Percentiles rank a stretch among this genome's conserved stretches.
Evolutionary conservation across 2,888 invertebrate species (phyloP).

Genomic region (Himalopsyche kuldschensis): DNA sequence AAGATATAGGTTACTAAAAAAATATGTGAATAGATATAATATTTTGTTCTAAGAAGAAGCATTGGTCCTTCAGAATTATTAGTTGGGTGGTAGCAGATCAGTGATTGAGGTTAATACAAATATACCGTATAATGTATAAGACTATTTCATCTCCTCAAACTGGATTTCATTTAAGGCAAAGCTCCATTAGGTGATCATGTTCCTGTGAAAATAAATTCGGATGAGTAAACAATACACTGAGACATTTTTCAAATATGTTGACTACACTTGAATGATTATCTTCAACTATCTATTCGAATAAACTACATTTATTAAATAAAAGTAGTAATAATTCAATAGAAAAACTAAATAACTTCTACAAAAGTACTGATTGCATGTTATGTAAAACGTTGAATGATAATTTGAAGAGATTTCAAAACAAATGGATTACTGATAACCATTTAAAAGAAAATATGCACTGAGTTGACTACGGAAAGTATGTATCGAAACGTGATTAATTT

Average conservation of each 20-base stretch:
- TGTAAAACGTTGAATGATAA: too few species aligned
- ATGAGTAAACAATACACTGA: too few species aligned
- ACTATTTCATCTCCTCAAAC: background rate
- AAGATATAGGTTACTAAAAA: background rate
- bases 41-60: slow-evolving; percentile 21
- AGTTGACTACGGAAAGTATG: too few species aligned
- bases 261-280: too few species aligned
- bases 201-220: background rate
- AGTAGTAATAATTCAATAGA: background rate
- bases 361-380: background rate
- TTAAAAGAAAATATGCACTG: too few species aligned
- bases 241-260: too few species aligned
- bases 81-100: background rate
- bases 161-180: slow-evolving; percentile 1
- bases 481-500: too few species aligned
- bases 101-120: background rate
- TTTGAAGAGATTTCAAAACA: too few species aligned
- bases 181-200: slow-evolving; percentile 1
- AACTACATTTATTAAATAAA: background rate
- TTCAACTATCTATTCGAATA: too few species aligned
- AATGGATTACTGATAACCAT: too few species aligned
- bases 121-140: slow-evolving; percentile 5
- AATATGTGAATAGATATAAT: slow-evolving; percentile 7
- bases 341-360: background rate
- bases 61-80: slow-evolving; percentile 21